Evolutionary conservation across 2,797 vertebrate species (phyloP).

Genomic region (Typhlichthys eigenmanni): DNA sequence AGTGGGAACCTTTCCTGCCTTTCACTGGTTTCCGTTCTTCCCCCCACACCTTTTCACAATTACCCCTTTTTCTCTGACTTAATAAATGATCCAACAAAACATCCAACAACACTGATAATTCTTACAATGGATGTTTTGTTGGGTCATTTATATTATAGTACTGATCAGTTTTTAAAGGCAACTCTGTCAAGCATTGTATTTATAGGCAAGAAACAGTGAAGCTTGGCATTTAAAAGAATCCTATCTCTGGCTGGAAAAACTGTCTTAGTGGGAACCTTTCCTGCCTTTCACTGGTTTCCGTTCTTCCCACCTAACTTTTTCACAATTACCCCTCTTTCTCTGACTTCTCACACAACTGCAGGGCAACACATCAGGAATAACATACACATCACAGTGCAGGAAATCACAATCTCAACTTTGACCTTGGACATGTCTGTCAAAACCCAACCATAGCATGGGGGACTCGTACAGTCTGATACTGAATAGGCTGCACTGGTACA

Average conservation of each 20-base stretch:
- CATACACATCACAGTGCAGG: conserved; percentile 24
- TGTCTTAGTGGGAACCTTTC: conserved; percentile 55
- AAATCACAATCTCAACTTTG: conserved; percentile 21
- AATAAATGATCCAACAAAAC: no score
- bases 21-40: conserved; percentile 62
- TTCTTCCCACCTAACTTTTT: conserved; percentile 55
- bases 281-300: conserved; percentile 62
- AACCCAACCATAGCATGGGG: no score
- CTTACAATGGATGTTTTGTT: no score
- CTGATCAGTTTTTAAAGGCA: neutral
- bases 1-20: conserved; percentile 46
- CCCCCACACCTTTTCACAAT: conserved; percentile 41
- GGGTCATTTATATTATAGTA: no score
- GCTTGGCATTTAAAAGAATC: conserved; percentile 26
- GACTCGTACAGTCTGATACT: no score
- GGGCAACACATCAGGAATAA: conserved; percentile 31
- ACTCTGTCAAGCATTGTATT: conserved; percentile 11
- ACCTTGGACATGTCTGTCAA: conserved; percentile 24
- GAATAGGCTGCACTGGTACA: no score
- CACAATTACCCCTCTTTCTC: neutral
- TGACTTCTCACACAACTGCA: neutral
- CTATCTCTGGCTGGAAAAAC: conserved; percentile 55
- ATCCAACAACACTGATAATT: no score
- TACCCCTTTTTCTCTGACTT: neutral
- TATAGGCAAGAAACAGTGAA: conserved; percentile 32